These are phyloP conservation scores for Holothuria glaberrima DNA, from an alignment of 35 echinoderm and acorn worm genomes.

Conservation along the genomic window DNA sequence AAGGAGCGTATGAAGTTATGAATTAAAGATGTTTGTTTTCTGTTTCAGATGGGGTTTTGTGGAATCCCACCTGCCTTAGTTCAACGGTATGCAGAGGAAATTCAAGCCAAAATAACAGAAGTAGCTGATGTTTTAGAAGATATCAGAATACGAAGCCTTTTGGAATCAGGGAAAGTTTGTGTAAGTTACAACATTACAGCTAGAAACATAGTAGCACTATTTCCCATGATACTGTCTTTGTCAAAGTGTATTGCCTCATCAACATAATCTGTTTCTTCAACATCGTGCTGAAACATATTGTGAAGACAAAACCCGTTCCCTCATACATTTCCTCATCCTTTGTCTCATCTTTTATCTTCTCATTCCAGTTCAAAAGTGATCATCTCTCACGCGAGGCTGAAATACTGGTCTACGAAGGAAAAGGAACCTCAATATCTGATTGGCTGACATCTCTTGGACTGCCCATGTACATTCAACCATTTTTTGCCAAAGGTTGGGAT, in stretches of 20 bases:
- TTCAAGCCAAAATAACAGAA: conserved; percentile 76
- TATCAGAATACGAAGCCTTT: conserved; percentile 61
- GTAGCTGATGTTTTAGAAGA: conserved; percentile 81
- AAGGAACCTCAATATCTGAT: conserved; percentile 66
- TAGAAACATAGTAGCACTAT: too few species aligned
- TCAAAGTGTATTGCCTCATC: too few species aligned
- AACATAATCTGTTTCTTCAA: too few species aligned
- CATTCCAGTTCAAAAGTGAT: conserved; percentile 86
- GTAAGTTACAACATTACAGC: background rate
- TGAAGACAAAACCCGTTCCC: too few species aligned
- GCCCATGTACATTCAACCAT: conserved; percentile 92
- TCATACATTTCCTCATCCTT: too few species aligned
- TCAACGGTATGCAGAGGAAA: conserved; percentile 93
- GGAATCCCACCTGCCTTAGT: conserved; percentile 95
- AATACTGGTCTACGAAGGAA: conserved; percentile 71
- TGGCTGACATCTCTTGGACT: conserved; percentile 92
- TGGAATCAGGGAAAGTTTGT: conserved; percentile 58
- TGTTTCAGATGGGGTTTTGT: conserved; percentile 92
- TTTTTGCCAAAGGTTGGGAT: conserved; percentile 89
- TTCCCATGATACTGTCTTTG: too few species aligned
- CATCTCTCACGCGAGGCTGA: conserved; percentile 78
- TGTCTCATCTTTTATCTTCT: background rate
- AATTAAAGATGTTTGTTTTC: background rate
- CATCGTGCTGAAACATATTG: too few species aligned
- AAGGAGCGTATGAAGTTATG: too few species aligned